These are phyloP conservation scores for Fundulus diaphanus DNA, from an alignment of 2,797 vertebrate genomes.

Conservation along the genomic window DNA sequence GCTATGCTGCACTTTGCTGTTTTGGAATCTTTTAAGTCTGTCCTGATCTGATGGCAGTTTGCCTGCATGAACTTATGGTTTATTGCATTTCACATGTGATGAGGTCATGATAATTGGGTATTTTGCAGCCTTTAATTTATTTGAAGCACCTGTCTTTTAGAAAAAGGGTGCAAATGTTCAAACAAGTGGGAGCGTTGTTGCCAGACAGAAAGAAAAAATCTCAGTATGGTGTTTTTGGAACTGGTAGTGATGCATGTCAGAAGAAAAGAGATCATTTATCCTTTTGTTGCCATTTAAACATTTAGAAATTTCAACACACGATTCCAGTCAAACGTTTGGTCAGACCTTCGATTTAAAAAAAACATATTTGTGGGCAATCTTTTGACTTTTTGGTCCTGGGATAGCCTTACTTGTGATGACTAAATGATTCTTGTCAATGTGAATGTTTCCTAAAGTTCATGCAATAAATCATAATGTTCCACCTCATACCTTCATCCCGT, in stretches of 20 bases:
- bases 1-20: not conserved
- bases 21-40: not conserved
- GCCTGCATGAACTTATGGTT: slow-evolving; percentile 10
- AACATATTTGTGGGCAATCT: not conserved
- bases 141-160: slow-evolving; percentile 19
- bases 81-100: not conserved
- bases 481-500: slow-evolving; percentile 20
- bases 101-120: slow-evolving; percentile 19
- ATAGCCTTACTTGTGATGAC: slow-evolving; percentile 46
- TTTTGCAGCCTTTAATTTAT: slow-evolving; percentile 17
- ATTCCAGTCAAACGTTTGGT: not conserved
- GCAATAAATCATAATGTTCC: slow-evolving; percentile 38
- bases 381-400: slow-evolving; percentile 18
- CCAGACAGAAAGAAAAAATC: not conserved
- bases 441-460: slow-evolving; percentile 50
- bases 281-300: not conserved
- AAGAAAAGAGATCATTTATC: not conserved
- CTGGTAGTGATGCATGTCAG: not conserved
- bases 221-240: not conserved
- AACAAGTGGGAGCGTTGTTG: slow-evolving; percentile 13
- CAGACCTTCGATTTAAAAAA: not conserved
- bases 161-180: slow-evolving; percentile 30
- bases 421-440: slow-evolving; percentile 40
- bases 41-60: slow-evolving; percentile 4
- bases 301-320: not conserved